Evolutionary conservation across 2,888 invertebrate species (phyloP).

Genomic region (Scaptomyza parva): DNA sequence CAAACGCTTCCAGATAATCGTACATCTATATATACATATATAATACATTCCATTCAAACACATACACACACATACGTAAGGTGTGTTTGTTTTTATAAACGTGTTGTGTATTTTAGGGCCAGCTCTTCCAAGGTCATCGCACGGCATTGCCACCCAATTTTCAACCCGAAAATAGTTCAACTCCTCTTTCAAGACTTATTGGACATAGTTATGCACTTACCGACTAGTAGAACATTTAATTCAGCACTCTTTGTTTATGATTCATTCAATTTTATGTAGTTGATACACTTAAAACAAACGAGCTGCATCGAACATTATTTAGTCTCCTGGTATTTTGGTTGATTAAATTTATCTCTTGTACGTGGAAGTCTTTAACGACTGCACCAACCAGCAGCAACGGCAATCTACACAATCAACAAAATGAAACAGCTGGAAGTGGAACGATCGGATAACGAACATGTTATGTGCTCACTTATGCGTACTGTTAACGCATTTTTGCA

Average conservation of each 20-base stretch:
- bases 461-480: conserved; percentile 7
- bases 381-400: conserved; percentile 11
- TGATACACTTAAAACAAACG: background rate
- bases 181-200: conserved; percentile 20
- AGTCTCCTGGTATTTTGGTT: conserved; percentile 24
- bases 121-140: conserved; percentile 72
- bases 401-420: conserved; percentile 21
- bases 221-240: conserved; percentile 32
- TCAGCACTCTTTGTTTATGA: background rate
- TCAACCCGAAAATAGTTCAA: conserved; percentile 30
- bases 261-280: background rate
- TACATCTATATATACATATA: background rate
- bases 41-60: conserved; percentile 44
- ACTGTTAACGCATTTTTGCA: conserved; percentile 17
- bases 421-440: conserved; percentile 21
- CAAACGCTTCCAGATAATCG: conserved; percentile 32
- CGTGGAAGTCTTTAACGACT: conserved; percentile 32
- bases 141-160: conserved; percentile 62
- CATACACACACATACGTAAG: conserved; percentile 12
- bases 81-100: conserved; percentile 59
- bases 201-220: conserved; percentile 22
- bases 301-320: conserved; percentile 22
- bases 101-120: conserved; percentile 61
- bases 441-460: conserved; percentile 30
- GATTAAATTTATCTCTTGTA: conserved; percentile 22